Evolutionary conservation across 2,113 vertebrate species (phyloP), one percentile per base, ranked within the genome.

Genomic region (Cyprinus carpio): DNA sequence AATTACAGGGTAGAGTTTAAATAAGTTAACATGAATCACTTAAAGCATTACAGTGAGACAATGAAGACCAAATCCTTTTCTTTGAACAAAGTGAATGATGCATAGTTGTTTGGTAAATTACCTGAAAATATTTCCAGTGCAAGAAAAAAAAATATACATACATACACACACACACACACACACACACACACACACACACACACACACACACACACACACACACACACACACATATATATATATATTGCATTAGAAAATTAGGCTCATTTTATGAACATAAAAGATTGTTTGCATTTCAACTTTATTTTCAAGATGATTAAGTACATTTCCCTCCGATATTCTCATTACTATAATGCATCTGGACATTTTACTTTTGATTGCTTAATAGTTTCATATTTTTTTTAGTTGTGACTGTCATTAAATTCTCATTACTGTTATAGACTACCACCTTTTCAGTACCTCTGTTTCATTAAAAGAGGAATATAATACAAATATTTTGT

Each of bases 311-410:
- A 40, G 34, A 71, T 40, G 9, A 71, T 71, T 23, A n/a, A 40
- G 34, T 40, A 40, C 34, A 23, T 40, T 40, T 71, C 4, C 9
- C 20, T 23, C 4, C 10, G 4, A 40, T 71, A 6, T 40, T 23
- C 9, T 20, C 67, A 71, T 71, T 71, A 69, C 6, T 20, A 4
- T 64, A 64, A 64, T 37, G 29, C 64, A 67, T 67, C 64, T 67
- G 64, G 6, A 67, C 29, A 67, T 67, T 67, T 67, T 40, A 40
- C 67, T 71, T 71, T 71, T 71, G 9, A 20, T 37, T 71, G 67
- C n/a, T 71, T 71, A 12, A 40, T 71, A 71, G 31, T 37, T 40
- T 71, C 18, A 23, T 11, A 71, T n/a, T n/a, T 60, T 67, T 11
- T 16, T 37, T 31, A 69, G 8, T 11, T 9, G 31, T 37, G 31